These are phyloP conservation scores for Gryllus longicercus DNA, from an alignment of 2,888 invertebrate species.

Conservation along the genomic window DNA sequence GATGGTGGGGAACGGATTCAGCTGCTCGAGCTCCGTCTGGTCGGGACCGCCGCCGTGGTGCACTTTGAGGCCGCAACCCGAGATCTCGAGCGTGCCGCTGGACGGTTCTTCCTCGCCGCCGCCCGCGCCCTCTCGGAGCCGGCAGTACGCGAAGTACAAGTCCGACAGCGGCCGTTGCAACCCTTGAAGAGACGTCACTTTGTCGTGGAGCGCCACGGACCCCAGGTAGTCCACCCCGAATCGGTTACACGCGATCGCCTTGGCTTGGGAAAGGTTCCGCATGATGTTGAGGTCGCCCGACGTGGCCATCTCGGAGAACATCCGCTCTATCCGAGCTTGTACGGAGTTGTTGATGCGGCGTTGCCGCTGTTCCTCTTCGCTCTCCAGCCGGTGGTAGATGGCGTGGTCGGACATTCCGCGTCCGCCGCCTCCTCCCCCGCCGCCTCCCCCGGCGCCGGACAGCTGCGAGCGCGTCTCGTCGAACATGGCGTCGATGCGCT, in stretches of 20 bases:
- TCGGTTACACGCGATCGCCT: constrained; percentile 36
- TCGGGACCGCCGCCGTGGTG: constrained; percentile 48
- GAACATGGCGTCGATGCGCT: constrained; percentile 83
- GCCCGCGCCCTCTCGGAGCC: constrained; percentile 45
- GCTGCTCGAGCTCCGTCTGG: constrained; percentile 44
- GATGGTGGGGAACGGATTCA: constrained; percentile 85
- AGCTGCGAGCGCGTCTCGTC: constrained; percentile 62
- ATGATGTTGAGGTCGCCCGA: constrained; percentile 47
- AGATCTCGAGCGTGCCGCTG: constrained; percentile 56
- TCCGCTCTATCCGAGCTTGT: constrained; percentile 80
- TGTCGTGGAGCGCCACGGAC: constrained; percentile 70
- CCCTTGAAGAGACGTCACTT: constrained; percentile 77
- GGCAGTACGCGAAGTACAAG: constrained; percentile 53
- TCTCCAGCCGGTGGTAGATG: constrained; percentile 21
- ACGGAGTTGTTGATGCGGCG: constrained; percentile 64
- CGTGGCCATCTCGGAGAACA: constrained; percentile 71
- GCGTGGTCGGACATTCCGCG: constrained; percentile 34
- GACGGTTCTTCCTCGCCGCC: constrained; percentile 11
- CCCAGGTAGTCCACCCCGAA: constrained; percentile 73
- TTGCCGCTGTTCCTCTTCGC: constrained; percentile 31
- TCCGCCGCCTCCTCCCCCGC: constrained; percentile 31
- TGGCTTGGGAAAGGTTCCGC: neutral
- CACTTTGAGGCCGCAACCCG: constrained; percentile 68
- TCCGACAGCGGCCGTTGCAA: constrained; percentile 76
- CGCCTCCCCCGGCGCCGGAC: constrained; percentile 43